Conservation (phyloP, 2,888 invertebrate species). For the Eupsilia transversa region DNA sequence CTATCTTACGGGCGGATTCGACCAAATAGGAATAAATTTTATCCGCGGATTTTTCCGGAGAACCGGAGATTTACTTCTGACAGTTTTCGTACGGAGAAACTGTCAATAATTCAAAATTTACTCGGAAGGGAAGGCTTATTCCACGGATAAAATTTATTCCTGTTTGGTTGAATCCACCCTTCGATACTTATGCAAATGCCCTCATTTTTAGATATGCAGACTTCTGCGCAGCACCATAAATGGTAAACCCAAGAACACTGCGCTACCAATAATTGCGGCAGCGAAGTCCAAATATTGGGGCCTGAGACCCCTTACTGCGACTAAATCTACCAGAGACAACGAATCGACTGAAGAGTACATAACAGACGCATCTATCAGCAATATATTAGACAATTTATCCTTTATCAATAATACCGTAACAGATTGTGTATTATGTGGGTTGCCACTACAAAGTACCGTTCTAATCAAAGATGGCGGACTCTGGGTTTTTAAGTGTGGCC, state of each 20-base stretch:
- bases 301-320: slow-evolving; percentile 73
- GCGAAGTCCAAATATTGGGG: slow-evolving; percentile 90
- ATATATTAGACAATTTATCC: slow-evolving; percentile 76
- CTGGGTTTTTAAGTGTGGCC: slow-evolving; percentile 91
- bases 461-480: slow-evolving; percentile 91
- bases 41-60: too few relatives aligned
- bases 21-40: too few relatives aligned
- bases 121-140: too few relatives aligned
- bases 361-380: slow-evolving; percentile 69
- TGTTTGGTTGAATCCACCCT: too few relatives aligned
- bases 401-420: slow-evolving; percentile 72
- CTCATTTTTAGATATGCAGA: slow-evolving; percentile 80
- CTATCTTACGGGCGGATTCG: too few relatives aligned
- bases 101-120: too few relatives aligned
- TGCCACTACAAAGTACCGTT: slow-evolving; percentile 91
- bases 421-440: slow-evolving; percentile 90
- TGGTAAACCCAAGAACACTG: slow-evolving; percentile 82
- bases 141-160: too few relatives aligned
- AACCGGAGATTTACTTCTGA: too few relatives aligned
- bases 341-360: slow-evolving; percentile 52
- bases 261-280: slow-evolving; percentile 84
- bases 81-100: too few relatives aligned
- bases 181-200: too few relatives aligned
- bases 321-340: slow-evolving; percentile 25
- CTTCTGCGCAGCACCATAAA: slow-evolving; percentile 78